Base-by-base conservation (phyloP, 1,140 invertebrate species). In the Tribolium madens region DNA sequence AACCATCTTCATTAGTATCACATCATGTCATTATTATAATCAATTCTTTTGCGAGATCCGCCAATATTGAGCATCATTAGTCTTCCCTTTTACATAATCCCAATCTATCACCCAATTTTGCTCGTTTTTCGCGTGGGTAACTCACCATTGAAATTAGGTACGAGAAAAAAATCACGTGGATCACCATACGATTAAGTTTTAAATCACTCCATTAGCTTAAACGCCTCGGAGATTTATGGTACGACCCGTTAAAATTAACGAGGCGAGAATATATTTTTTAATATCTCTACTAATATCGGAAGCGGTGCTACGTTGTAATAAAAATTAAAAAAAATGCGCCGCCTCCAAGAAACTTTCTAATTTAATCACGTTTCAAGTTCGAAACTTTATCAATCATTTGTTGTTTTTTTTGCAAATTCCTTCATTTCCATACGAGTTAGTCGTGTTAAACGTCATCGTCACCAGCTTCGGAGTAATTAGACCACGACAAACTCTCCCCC, bases 211-310 rank as follows among this genome's bases (percentile, higher is more conserved):
- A 50, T 50, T 50, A 50, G 15, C 48, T 17, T 17, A 14, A 50
- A 50, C 52, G 14, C 10, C 15, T 14, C 2, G 3, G n/a, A 26
- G 57, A 64, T 64, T 64, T 64, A 64, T 33, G 26, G 13, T 6
- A 33, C n/a, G 57, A 33, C n/a, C 13, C 57, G 26, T 64, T 64
- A 64, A 64, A 64, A 31, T 64, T 64, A 33, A 33, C 57, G 57
- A 64, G 57, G 57, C 26, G 52, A 4, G 52, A 57, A 57, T 57
- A 57, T 57, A 33, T 36, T 64, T 64, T 64, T 64, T 64, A 64
- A 64, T 64, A 64, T 33, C 26, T 26, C 21, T 26, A 10, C 57
- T 36, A 64, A 64, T 64, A 33, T 64, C 18, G 17, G 15, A 18
- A 26, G 52, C 52, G 52, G 9, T 57, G 14, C 15, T 9, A 14